phyloP scores from a whole-genome alignment of 1,140 invertebrate species.

The Sweltsa coloradensis region DNA sequence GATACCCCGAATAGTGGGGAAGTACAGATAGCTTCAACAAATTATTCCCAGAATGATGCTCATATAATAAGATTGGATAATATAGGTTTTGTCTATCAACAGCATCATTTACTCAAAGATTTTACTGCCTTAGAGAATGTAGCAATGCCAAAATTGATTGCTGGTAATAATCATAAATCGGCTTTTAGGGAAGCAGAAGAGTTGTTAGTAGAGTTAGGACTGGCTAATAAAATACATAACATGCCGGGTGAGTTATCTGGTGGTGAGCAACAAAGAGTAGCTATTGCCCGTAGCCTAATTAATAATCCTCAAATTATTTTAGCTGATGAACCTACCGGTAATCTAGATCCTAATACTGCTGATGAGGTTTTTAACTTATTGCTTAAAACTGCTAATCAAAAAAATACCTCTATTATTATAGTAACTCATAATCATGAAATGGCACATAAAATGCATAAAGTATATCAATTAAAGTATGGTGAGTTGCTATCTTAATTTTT shows the following conservation, averaged over 20 bases:
- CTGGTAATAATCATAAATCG: background rate
- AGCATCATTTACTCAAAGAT: background rate
- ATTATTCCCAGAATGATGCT: background rate
- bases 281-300: background rate
- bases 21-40: background rate
- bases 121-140: background rate
- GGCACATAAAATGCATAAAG: too few relatives aligned
- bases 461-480: too few relatives aligned
- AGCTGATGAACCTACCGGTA: background rate
- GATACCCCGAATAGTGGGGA: background rate
- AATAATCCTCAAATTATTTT: background rate
- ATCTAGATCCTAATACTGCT: background rate
- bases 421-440: background rate
- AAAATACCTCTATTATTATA: background rate
- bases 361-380: background rate
- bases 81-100: background rate
- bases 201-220: background rate
- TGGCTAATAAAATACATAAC: background rate
- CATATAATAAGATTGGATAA: background rate
- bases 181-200: background rate
- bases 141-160: background rate
- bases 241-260: background rate
- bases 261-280: background rate
- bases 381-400: background rate
- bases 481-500: too few relatives aligned